phyloP scores from a whole-genome alignment of 2,113 vertebrate species.

The Cryptotis parvus region DNA sequence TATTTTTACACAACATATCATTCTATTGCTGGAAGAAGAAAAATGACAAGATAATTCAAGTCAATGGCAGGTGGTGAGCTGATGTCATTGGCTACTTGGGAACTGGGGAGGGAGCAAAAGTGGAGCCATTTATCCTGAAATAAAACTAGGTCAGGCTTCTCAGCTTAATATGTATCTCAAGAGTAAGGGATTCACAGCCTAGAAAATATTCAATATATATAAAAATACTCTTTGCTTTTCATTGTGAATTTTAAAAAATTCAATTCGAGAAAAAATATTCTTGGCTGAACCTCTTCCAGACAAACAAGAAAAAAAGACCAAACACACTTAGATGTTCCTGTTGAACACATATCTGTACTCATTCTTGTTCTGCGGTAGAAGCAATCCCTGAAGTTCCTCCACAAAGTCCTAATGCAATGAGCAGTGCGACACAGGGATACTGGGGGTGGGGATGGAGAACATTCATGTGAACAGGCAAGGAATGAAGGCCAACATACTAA shows the following conservation, averaged over 20 bases:
- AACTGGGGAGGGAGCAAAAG: neutral
- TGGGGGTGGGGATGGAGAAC: slow-evolving; percentile 63
- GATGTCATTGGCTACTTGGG: neutral
- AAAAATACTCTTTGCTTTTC: slow-evolving; percentile 17
- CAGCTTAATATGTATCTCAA: neutral
- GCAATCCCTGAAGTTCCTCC: slow-evolving; percentile 93
- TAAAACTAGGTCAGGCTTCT: neutral
- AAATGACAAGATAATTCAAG: neutral
- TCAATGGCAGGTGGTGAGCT: neutral
- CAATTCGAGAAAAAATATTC: neutral
- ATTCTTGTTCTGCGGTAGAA: slow-evolving; percentile 79
- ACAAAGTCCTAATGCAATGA: slow-evolving; percentile 90
- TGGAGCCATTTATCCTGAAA: neutral
- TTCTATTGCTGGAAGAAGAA: neutral
- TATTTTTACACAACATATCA: neutral
- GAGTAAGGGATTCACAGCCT: neutral
- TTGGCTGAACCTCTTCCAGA: neutral
- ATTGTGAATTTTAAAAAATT: neutral
- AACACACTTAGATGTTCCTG: neutral
- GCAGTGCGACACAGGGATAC: slow-evolving; percentile 93
- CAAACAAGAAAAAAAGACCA: neutral
- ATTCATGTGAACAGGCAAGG: slow-evolving; percentile 6
- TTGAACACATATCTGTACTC: slow-evolving; percentile 86
- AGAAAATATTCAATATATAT: neutral
- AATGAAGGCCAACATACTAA: neutral